Base-by-base conservation (phyloP, 2,888 invertebrate species). In the Sturmia bella region DNA sequence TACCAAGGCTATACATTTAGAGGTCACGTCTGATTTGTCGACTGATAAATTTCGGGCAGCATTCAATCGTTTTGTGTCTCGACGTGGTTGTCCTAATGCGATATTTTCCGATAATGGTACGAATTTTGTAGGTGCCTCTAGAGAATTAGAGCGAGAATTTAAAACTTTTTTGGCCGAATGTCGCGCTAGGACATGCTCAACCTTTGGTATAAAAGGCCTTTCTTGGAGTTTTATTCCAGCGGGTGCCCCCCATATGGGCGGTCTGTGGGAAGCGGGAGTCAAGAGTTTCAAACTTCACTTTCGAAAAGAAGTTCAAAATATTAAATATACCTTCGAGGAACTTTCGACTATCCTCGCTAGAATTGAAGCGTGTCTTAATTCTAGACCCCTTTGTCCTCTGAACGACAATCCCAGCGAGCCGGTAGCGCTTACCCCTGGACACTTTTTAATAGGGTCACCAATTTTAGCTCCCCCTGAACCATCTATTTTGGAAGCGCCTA, bases 71-170 rank as follows among this genome's bases (percentile, higher is more conserved):
- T 48, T 48, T 48, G 24, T 54, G 13, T 24, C n/a, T 0, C 12
- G 52, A 54, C 52, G 52, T 52, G 52, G 52, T 52, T 52, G 52
- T n/a, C 52, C 52, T 5, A 6, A 21, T 21, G n/a, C 52, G 13
- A 13, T 52, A 24, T 52, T 27, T 24, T 24, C 52, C 1, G 52
- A 52, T 27, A 52, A 52, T 52, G 52, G 52, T 24, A 27, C 27
- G 1, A 52, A 24, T 27, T 52, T 52, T 24, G 52, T 52, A 13
- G n/a, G 24, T 5, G n/a, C n/a, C n/a, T 24, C 52, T 54, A 54
- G 45, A 45, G 45, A 45, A 45, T 17, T 45, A 45, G 45, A 45
- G 6, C 9, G 39, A 2, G 6, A 39, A 9, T 39, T 39, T 39
- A 39, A 12, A 12, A 39, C 39, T 12, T 39, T 39, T 39, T 39